Percentiles rank a stretch among this genome's conserved stretches.
These are phyloP conservation scores for Ascaphus truei DNA, from an alignment of 2,113 vertebrate genomes.

Conservation along the genomic window DNA sequence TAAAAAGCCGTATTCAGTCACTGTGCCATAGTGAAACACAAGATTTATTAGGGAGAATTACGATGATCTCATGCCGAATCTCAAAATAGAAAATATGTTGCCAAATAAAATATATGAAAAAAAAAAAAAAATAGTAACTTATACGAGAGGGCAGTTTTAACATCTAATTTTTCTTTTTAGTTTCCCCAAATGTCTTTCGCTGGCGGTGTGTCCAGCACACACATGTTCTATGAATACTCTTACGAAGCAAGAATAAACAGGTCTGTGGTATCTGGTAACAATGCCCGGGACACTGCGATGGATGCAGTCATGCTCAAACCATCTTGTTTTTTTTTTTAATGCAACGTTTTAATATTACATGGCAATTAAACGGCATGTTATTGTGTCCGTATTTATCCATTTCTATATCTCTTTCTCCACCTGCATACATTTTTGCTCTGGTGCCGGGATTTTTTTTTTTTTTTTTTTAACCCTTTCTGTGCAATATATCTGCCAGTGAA, in stretches of 20 bases:
- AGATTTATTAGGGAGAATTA: conserved; percentile 27
- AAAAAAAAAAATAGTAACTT: conserved; percentile 24
- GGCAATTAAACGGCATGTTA: neutral
- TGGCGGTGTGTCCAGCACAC: neutral
- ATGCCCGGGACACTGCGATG: neutral
- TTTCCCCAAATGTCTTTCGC: neutral
- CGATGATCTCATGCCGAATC: conserved; percentile 18
- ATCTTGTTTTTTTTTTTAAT: neutral
- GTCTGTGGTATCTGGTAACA: neutral
- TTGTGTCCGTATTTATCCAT: neutral
- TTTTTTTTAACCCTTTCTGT: no score
- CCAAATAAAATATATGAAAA: conserved; percentile 29
- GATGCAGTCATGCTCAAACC: neutral
- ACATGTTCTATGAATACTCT: conserved; percentile 1
- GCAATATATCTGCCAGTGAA: no score
- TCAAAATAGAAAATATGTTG: conserved; percentile 13
- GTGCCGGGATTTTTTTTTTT: no score
- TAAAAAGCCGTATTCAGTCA: neutral
- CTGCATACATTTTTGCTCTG: no score
- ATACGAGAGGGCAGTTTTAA: neutral
- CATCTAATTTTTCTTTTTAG: conserved; percentile 22
- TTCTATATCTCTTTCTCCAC: conserved; percentile 7
- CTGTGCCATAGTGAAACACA: neutral
- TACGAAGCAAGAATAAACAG: neutral
- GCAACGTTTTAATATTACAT: neutral